Evolutionary conservation across 1,140 invertebrate species (phyloP).

Genomic region (Augochlora pura): DNA sequence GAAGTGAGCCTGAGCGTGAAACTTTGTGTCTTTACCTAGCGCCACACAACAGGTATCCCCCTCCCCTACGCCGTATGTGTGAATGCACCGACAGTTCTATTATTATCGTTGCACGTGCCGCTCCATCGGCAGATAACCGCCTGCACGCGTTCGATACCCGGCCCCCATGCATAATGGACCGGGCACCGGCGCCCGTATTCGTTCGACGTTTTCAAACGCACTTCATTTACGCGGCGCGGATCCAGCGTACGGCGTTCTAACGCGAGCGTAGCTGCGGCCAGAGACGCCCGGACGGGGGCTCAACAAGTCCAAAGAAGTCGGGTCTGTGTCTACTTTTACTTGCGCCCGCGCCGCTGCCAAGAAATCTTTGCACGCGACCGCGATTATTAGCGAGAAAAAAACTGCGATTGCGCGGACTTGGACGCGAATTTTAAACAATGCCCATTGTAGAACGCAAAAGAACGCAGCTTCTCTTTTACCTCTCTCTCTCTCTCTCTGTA

Average conservation of each 20-base stretch:
- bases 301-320: constrained; percentile 42
- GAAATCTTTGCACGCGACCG: not conserved
- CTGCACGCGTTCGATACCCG: constrained; percentile 36
- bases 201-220: constrained; percentile 32
- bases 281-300: constrained; percentile 6
- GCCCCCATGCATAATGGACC: constrained; percentile 21
- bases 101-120: constrained; percentile 53
- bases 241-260: not conserved
- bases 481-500: too few relatives aligned
- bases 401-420: too few relatives aligned
- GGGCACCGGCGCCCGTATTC: constrained; percentile 10
- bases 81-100: constrained; percentile 53
- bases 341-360: constrained; percentile 20
- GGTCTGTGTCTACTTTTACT: constrained; percentile 27
- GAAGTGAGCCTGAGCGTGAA: constrained; percentile 45
- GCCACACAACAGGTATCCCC: constrained; percentile 49
- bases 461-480: too few relatives aligned
- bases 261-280: not conserved
- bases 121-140: constrained; percentile 48
- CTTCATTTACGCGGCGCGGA: not conserved
- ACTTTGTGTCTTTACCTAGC: constrained; percentile 43
- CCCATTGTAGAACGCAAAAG: too few relatives aligned
- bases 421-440: too few relatives aligned
- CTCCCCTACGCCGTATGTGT: too few relatives aligned
- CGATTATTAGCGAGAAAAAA: constrained; percentile 16